Percentiles rank a stretch among this genome's conserved stretches.
Conservation (phyloP, 2,888 invertebrate genomes). For the Pollenia angustigena region DNA sequence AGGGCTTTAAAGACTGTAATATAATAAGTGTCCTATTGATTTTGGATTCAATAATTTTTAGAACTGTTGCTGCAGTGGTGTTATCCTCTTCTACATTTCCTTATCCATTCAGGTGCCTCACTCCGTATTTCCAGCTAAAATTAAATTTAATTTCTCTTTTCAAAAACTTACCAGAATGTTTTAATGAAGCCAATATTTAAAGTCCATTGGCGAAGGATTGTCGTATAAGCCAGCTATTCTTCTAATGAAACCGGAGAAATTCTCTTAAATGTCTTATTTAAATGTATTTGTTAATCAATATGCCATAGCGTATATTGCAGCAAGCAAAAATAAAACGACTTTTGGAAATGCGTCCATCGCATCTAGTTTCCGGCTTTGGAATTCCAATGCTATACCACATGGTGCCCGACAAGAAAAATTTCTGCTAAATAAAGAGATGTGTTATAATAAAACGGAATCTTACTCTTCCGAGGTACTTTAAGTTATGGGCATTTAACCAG, state of each 20-base stretch:
- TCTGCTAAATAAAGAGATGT: no score
- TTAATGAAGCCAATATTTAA: neutral
- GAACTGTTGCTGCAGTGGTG: neutral
- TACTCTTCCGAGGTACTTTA: no score
- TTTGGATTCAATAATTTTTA: no score
- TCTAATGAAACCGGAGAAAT: neutral
- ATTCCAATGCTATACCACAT: neutral
- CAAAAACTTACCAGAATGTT: neutral
- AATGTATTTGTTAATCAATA: neutral
- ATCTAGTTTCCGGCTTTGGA: neutral
- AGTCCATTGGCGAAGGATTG: neutral
- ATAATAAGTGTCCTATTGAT: no score
- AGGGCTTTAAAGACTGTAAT: no score
- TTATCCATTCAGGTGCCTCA: neutral
- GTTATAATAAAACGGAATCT: no score
- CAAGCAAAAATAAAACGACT: neutral
- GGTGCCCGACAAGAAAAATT: neutral
- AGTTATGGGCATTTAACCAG: neutral
- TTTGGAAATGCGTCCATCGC: neutral
- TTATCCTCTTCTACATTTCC: neutral
- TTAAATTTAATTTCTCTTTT: no score
- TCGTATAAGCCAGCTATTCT: neutral
- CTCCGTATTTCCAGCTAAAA: neutral
- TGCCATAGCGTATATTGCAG: neutral
- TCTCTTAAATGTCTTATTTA: neutral